Evolutionary conservation across 2,888 invertebrate species (phyloP), one percentile per base, ranked within the genome.

Genomic region (Hirtodrosophila duncani): DNA sequence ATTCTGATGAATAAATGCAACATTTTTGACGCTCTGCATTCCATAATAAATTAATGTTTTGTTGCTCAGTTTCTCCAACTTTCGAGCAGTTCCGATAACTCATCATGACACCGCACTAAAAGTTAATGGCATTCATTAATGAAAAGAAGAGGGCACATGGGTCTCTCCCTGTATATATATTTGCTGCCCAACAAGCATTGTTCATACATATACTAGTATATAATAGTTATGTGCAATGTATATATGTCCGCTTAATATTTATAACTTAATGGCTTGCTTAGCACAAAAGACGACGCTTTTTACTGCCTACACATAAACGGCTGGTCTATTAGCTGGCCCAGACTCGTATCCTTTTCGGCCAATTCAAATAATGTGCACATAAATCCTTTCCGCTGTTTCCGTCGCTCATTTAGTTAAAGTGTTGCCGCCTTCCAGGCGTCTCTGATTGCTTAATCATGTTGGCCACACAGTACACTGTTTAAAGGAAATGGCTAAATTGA

Each of bases 361-460:
- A 17, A 42, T 50, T 49, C 55, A 38, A 62, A 64, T 62, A 77
- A 77, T 69, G 67, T 62, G 52, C 27, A 29, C 74, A 77, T 72
- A 72, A 72, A 72, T 72, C 66, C 49, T 38, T 37, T 50, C 33
- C 42, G 42, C 24, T 20, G 33, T 38, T 36, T 26, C 23, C 23
- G 23, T 46, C 26, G 44, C 36, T 62, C 58, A 56, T 55, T 67
- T 55, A 56, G 64, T 64, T 67, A 65, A 60, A 67, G 52, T 63
- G 53, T 63, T 57, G 57, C 58, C 51, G 68, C 51, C 70, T 71
- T 57, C 63, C 57, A 31, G 67, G 41, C 53, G 46, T 20, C 41
- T 30, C 46, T 79, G 74, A 75, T 75, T 79, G 69, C 74, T 79
- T 75, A 79, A 75, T 75, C 79, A 69, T 75, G 74, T 79, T 46